Conservation (phyloP, 2,113 vertebrate genomes). For the Microtus montanus region DNA sequence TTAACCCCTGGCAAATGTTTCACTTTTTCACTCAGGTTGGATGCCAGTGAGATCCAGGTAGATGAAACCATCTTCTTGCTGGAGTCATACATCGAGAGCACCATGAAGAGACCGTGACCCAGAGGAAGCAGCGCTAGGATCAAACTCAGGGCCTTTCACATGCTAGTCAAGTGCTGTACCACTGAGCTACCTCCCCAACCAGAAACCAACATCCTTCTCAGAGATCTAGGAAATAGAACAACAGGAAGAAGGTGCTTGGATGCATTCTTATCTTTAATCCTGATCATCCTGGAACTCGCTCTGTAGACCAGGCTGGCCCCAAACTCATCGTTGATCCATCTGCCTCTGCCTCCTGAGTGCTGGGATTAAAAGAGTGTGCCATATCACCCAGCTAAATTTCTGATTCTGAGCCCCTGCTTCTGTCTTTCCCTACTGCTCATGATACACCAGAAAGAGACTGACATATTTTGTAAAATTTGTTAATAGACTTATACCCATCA, state of each 20-base stretch:
- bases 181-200: neutral
- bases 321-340: neutral
- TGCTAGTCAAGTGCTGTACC: neutral
- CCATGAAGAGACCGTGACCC: slow-evolving; percentile 77
- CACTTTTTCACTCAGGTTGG: slow-evolving; percentile 86
- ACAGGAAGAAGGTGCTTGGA: neutral
- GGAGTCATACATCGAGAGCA: slow-evolving; percentile 89
- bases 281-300: neutral
- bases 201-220: slow-evolving; percentile 18
- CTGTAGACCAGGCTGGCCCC: neutral
- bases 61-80: slow-evolving; percentile 95
- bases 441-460: neutral
- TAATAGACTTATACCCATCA: neutral
- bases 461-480: neutral
- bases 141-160: neutral
- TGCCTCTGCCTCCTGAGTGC: neutral
- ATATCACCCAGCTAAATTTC: neutral
- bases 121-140: neutral
- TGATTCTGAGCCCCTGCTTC: neutral
- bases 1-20: slow-evolving; percentile 3
- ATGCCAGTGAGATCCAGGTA: slow-evolving; percentile 95
- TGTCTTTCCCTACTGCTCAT: neutral
- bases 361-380: neutral
- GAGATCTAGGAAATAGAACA: neutral
- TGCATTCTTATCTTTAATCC: neutral